Evolutionary conservation across 2,797 vertebrate genomes (phyloP), one percentile per base, ranked within the genome.

Genomic region (Delichon dasypus): DNA sequence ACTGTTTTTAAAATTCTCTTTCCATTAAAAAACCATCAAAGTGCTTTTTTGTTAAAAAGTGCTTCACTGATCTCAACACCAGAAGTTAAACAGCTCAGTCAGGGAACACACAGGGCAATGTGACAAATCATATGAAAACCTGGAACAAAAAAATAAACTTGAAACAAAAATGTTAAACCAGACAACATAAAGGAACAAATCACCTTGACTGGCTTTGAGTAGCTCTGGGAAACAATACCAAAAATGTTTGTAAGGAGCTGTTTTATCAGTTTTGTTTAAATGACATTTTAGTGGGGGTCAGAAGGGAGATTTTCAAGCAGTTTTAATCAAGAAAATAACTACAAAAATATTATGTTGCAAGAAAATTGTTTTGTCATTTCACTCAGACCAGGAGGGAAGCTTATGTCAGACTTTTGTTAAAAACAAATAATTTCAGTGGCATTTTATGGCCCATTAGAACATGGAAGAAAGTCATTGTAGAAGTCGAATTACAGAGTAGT

Each of bases 21-120:
- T 62, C 77, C 67, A 85, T 81, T 94, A 91, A 87, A 91, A 96
- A 95, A 91, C 73, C 83, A 91, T 90, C 80, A 67, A 94, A 94
- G 88, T 54, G 57, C 25, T 79, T 83, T 91, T 86, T 92, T 68
- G 26, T 70, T 88, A 84, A 53, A 74, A 88, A 45, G 55, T 44
- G 29, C 61, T 78, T 78, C n/a, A 8, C 23, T 62, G 77, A 76
- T 90, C 68, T 36, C 83, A 90, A 42, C 62, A 30, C 27, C 8
- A 2, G 23, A 45, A 12, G 79, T 65, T 88, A 71, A 85, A 65
- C 10, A 58, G 76, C 60, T 84, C 88, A 64, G 22, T 58, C 74
- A 67, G 32, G 40, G 66, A 90, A 78, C 54, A 55, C 17, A 62
- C 4, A 70, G 64, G 74, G 60, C 88, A 88, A 65, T 2, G 51